A percentile compares a stretch with the other conserved stretches of the same genome.
These are phyloP conservation scores for Cybosia mesomella DNA, from an alignment of 2,888 invertebrate species.

Conservation along the genomic window DNA sequence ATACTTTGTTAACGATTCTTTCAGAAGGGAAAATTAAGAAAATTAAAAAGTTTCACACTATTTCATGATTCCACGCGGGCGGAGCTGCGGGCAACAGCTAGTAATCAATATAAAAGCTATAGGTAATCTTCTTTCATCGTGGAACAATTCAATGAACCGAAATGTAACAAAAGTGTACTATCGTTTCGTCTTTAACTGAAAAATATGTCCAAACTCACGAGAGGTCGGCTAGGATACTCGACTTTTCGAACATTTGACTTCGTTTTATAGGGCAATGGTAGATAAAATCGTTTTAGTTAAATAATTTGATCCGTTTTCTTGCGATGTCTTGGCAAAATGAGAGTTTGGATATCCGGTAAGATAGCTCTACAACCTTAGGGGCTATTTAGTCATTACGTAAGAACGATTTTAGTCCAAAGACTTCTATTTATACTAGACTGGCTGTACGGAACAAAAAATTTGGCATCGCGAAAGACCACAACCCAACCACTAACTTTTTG, in stretches of 20 bases:
- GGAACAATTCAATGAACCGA: conserved; percentile 8
- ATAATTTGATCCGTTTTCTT: conserved; percentile 53
- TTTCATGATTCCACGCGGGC: too few relatives aligned
- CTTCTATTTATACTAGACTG: too few relatives aligned
- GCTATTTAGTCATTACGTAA: background rate
- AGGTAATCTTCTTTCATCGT: background rate
- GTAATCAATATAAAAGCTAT: conserved; percentile 2
- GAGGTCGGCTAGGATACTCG: conserved; percentile 12
- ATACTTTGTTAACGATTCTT: too few relatives aligned
- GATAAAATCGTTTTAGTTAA: conserved; percentile 52
- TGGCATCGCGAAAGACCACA: too few relatives aligned
- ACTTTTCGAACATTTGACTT: conserved; percentile 37
- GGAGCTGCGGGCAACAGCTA: background rate
- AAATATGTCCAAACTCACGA: conserved; percentile 39
- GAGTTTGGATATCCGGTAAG: conserved; percentile 54
- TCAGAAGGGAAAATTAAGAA: too few relatives aligned
- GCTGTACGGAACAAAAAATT: too few relatives aligned
- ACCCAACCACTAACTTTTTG: too few relatives aligned
- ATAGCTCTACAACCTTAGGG: conserved; percentile 50
- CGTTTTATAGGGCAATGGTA: conserved; percentile 35
- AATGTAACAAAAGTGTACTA: conserved; percentile 25
- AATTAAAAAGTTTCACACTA: too few relatives aligned
- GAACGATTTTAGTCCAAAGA: too few relatives aligned
- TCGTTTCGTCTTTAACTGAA: conserved; percentile 37
- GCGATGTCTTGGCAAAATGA: conserved; percentile 46